These are phyloP conservation scores for Epsilonema sp. DNA, from an alignment of 2,888 invertebrate species.

Conservation along the genomic window DNA sequence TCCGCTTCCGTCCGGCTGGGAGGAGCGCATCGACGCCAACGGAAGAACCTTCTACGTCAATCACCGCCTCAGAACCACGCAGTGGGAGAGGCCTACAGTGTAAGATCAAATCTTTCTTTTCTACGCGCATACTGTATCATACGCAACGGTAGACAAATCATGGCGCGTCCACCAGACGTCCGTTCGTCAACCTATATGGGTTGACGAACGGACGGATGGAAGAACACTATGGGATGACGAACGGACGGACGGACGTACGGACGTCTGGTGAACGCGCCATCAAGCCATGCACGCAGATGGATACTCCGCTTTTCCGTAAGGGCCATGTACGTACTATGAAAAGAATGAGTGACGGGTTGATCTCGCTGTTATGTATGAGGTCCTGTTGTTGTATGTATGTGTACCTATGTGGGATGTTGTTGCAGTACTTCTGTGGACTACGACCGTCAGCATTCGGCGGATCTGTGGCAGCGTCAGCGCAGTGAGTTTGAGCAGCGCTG, in stretches of 20 bases:
- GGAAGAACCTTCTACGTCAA: slow-evolving; percentile 92
- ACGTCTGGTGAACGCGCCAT: no score
- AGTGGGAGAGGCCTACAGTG: slow-evolving; percentile 73
- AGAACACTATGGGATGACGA: no score
- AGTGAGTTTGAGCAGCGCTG: slow-evolving; percentile 14
- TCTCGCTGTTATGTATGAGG: neutral
- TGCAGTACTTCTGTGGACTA: neutral
- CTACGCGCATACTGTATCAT: no score
- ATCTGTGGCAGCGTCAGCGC: slow-evolving; percentile 9
- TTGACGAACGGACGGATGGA: no score
- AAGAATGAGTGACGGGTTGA: no score
- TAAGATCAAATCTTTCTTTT: neutral
- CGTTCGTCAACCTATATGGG: no score
- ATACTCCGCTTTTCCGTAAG: no score
- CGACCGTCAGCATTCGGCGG: neutral
- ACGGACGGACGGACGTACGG: no score
- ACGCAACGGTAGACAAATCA: no score
- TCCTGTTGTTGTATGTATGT: neutral
- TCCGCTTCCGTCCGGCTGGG: slow-evolving; percentile 51
- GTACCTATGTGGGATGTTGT: neutral
- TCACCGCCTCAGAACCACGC: slow-evolving; percentile 76
- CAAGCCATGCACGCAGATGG: no score
- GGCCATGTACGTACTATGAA: no score
- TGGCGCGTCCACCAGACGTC: no score
- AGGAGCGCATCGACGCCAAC: slow-evolving; percentile 88